phyloP scores from a whole-genome alignment of 2,888 invertebrate species.

The Apodemia mormo region DNA sequence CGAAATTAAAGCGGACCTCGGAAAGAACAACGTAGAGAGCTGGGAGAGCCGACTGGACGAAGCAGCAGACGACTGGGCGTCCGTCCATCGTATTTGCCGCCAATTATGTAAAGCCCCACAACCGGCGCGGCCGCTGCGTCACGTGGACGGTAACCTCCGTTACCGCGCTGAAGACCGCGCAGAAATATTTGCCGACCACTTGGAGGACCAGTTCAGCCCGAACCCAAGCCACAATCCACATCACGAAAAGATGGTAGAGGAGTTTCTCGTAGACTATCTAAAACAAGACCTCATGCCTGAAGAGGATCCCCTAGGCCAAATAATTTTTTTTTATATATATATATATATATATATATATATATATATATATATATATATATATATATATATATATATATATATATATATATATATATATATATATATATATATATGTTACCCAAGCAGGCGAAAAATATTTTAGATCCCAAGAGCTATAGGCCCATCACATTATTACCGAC shows the following conservation, averaged over 20 bases:
- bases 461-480: slow-evolving; percentile 35
- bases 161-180: slow-evolving; percentile 29
- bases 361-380: no score
- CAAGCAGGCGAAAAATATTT: slow-evolving; percentile 37
- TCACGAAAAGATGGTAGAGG: neutral
- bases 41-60: neutral
- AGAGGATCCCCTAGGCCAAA: slow-evolving; percentile 21
- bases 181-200: slow-evolving; percentile 20
- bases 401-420: no score
- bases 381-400: no score
- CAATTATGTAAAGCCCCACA: neutral
- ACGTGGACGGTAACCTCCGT: slow-evolving; percentile 18
- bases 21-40: no score
- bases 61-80: neutral
- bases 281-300: neutral
- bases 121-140: slow-evolving; percentile 15
- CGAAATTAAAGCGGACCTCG: no score
- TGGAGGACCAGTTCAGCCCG: slow-evolving; percentile 12
- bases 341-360: no score
- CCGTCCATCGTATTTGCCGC: neutral
- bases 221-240: neutral
- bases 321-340: no score
- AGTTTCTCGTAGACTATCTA: neutral
- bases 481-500: slow-evolving; percentile 35
- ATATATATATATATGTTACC: slow-evolving; percentile 34